phyloP scores from a whole-genome alignment of 2,888 invertebrate genomes.

The Bugula neritina region DNA sequence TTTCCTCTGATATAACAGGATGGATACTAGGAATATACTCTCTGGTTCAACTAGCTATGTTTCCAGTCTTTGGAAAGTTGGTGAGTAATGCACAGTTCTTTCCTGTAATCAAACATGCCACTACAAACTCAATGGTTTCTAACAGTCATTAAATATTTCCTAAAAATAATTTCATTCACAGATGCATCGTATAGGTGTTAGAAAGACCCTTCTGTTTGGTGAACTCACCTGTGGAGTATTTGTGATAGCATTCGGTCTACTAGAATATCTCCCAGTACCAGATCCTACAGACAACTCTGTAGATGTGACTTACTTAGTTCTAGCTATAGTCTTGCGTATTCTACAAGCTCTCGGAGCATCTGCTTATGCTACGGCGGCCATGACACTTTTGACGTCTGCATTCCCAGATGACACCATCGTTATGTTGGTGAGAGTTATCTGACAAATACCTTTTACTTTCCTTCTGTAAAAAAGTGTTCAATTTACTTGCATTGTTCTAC shows the following conservation, averaged over 20 bases:
- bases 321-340: background rate
- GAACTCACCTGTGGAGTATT: background rate
- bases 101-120: no score
- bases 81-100: no score
- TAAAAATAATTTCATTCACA: no score
- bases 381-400: background rate
- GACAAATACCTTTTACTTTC: background rate
- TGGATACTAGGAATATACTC: no score
- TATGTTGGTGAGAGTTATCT: background rate
- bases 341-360: background rate
- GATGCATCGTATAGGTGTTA: background rate
- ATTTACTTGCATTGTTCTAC: no score
- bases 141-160: no score
- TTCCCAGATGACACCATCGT: background rate
- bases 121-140: no score
- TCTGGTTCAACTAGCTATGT: no score
- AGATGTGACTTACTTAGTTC: background rate
- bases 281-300: background rate
- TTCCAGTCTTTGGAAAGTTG: no score
- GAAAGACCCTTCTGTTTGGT: background rate
- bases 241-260: background rate
- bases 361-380: background rate
- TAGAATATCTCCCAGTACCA: background rate
- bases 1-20: no score
- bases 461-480: no score